Conservation (phyloP, 2,888 invertebrate species). For the Elegia similella region DNA sequence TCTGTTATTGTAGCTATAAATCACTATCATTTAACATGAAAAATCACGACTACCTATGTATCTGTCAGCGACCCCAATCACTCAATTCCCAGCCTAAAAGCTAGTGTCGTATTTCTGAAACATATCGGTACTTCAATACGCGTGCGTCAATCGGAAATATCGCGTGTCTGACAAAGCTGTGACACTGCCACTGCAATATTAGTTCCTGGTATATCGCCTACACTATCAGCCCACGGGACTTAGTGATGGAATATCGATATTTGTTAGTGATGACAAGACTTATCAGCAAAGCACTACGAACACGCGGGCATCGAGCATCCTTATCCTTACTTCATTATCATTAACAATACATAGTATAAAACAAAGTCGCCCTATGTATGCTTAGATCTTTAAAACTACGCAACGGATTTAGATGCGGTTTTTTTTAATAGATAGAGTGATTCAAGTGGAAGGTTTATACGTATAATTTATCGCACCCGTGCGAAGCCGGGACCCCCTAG, state of each 20-base stretch:
- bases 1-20: too few species aligned
- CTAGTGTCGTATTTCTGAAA: constrained; percentile 3
- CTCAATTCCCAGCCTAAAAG: constrained; percentile 3
- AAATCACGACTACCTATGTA: background rate
- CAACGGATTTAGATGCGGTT: too few species aligned
- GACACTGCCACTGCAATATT: background rate
- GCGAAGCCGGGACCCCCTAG: too few species aligned
- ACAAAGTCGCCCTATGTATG: too few species aligned
- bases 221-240: background rate
- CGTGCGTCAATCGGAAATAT: constrained; percentile 4
- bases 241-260: background rate
- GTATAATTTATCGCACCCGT: too few species aligned
- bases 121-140: constrained; percentile 2
- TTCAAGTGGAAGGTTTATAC: too few species aligned
- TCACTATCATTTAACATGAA: background rate
- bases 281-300: too few species aligned
- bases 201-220: background rate
- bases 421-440: too few species aligned
- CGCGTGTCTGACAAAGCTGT: constrained; percentile 4
- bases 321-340: too few species aligned
- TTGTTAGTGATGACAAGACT: background rate
- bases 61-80: background rate
- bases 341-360: too few species aligned
- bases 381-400: too few species aligned
- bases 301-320: too few species aligned